Evolutionary conservation across 2,888 invertebrate species (phyloP), one percentile per base, ranked within the genome.

Genomic region (Rhynchonema sp.): DNA sequence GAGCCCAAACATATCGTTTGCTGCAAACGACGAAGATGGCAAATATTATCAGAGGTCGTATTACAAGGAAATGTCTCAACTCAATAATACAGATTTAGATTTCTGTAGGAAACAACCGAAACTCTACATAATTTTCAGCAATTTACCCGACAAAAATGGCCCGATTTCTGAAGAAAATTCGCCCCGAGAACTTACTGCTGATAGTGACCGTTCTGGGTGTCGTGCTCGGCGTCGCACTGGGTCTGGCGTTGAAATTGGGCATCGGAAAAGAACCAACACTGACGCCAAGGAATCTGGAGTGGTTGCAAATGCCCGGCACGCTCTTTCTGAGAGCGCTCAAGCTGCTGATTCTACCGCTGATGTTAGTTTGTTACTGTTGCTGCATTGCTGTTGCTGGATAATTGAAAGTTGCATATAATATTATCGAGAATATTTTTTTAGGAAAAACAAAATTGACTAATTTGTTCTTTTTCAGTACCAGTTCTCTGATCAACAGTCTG

Each of bases 281-380:
- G 28, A 28, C 30, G 6, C 55, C 59, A 13, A 20, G 59, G 26
- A 23, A 59, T n/a, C 22, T 62, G 27, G 28, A 38, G n/a, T 61
- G 56, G 59, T 29, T 63, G n/a, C 28, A 30, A 22, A 58, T 63
- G 49, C 61, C 61, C 28, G 63, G 63, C 27, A 55, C 58, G n/a
- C 22, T 63, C 13, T 63, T 63, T 30, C 52, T 63, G 30, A 56
- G 61, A 2, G 49, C 49, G 29, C 59, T 63, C n/a, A 63, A 63
- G 30, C 52, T 63, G 25, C 30, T 63, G n/a, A 62, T 63, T n/a
- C 53, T 63, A 23, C 63, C 63, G 22, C 30, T 63, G 22, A 63
- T 63, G 57, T 54, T 23, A 1, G 49, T 63, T n/a, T 38, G 23
- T 13, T 49, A 23, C n/a, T n/a, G n/a, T n/a, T n/a, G n/a, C n/a